Percentiles rank a stretch among this genome's conserved stretches.
Evolutionary conservation across 2,113 vertebrate species (phyloP).

Genomic region (Poecile atricapillus): DNA sequence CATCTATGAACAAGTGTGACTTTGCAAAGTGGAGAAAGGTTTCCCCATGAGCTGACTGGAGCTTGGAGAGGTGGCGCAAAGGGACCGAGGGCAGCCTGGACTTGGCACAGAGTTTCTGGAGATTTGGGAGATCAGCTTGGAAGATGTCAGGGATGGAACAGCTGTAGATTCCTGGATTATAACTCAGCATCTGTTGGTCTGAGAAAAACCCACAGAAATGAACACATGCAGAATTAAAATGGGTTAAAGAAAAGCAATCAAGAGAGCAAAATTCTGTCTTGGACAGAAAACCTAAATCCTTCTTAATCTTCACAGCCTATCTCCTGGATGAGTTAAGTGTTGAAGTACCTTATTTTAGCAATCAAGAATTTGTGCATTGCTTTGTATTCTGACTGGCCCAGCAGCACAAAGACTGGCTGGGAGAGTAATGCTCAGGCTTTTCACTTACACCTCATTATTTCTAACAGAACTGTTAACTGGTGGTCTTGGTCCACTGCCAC

Average conservation of each 20-base stretch:
- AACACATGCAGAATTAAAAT: background rate
- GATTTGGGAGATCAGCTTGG: constrained; percentile 67
- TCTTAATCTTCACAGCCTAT: background rate
- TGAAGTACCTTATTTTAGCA: background rate
- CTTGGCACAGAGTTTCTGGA: constrained; percentile 77
- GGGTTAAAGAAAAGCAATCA: background rate
- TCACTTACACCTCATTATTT: background rate
- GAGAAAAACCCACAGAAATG: constrained; percentile 10
- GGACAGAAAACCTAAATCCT: background rate
- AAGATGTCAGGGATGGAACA: constrained; percentile 83
- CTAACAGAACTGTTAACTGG: background rate
- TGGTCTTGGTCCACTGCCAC: background rate
- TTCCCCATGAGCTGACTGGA: constrained; percentile 78
- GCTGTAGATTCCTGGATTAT: constrained; percentile 85
- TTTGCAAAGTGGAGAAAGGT: constrained; percentile 88
- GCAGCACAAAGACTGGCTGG: background rate
- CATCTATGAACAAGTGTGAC: constrained; percentile 80
- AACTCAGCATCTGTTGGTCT: constrained; percentile 83
- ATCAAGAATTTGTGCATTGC: background rate
- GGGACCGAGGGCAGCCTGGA: constrained; percentile 48
- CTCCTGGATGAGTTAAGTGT: background rate
- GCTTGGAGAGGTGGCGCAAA: constrained; percentile 52
- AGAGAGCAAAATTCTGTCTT: background rate
- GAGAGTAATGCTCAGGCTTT: background rate
- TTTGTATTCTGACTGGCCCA: background rate